These are phyloP conservation scores for Trilocha varians DNA, from an alignment of 2,888 invertebrate species.

Conservation along the genomic window DNA sequence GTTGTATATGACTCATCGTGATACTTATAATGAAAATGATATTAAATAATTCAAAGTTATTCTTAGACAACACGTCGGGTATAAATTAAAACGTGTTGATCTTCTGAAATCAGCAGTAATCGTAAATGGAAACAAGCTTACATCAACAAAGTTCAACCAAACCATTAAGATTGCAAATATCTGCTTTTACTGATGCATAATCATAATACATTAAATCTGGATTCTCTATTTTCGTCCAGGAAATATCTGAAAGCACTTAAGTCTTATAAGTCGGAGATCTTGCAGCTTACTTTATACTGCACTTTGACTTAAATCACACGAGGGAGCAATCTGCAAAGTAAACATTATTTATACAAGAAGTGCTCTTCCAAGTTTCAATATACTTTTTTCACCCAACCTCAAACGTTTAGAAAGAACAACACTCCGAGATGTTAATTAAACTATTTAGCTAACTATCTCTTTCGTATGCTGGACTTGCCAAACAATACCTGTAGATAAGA, in stretches of 20 bases:
- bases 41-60: no score
- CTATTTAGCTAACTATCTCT: not conserved
- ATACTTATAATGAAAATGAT: no score
- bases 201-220: constrained; percentile 35
- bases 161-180: not conserved
- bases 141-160: not conserved
- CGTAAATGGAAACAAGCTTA: not conserved
- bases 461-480: not conserved
- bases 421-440: not conserved
- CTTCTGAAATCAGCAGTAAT: not conserved
- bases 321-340: not conserved
- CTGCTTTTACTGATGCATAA: constrained; percentile 28
- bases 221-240: constrained; percentile 45
- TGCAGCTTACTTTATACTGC: not conserved
- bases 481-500: not conserved
- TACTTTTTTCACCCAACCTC: no score
- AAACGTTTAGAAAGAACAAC: not conserved
- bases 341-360: no score
- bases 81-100: no score
- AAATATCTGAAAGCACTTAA: constrained; percentile 31
- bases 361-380: no score
- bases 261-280: constrained; percentile 15
- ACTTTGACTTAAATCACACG: not conserved
- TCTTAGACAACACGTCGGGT: no score
- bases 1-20: no score